Percentiles rank a stretch among this genome's conserved stretches.
Conservation (phyloP, 2,113 vertebrate species). For the Poecile atricapillus region DNA sequence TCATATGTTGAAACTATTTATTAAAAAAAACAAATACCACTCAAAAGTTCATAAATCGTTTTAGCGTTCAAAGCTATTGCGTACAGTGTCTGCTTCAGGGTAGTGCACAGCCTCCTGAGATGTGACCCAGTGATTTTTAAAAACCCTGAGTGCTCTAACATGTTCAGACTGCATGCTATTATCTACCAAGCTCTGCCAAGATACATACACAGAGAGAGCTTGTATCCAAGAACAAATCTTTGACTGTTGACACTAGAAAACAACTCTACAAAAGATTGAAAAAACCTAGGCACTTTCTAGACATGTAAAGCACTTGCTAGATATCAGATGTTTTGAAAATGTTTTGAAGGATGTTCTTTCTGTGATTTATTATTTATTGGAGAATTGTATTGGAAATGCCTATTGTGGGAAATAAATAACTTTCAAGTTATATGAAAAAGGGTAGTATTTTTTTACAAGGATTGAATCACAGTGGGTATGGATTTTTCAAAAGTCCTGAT, state of each 20-base stretch:
- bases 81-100: background rate
- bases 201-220: background rate
- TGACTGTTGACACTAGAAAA: background rate
- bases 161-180: background rate
- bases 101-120: background rate
- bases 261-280: background rate
- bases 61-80: background rate
- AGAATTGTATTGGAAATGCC: background rate
- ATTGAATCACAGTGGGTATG: background rate
- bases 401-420: background rate
- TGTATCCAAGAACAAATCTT: background rate
- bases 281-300: background rate
- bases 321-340: background rate
- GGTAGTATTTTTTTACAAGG: background rate
- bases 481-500: constrained; percentile 17
- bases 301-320: background rate
- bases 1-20: background rate
- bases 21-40: background rate
- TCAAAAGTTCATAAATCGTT: background rate
- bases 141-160: background rate
- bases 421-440: background rate
- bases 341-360: background rate
- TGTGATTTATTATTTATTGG: constrained; percentile 33
- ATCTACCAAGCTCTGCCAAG: background rate
- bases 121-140: background rate